Evolutionary conservation across 2,888 invertebrate species (phyloP).

Genomic region (Lithodes maja): DNA sequence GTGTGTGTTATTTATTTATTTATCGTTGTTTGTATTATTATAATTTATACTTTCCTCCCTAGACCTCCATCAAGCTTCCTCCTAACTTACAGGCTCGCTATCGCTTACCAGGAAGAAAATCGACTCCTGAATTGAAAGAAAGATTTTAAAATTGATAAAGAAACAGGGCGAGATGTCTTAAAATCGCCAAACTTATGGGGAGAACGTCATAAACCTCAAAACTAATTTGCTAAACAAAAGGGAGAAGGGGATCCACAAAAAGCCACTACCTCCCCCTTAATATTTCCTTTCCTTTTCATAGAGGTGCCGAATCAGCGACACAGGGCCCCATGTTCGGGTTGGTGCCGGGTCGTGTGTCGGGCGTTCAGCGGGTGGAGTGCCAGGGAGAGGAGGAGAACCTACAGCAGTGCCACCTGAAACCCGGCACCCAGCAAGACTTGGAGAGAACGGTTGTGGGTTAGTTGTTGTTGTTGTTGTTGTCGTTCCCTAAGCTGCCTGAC

Average conservation of each 20-base stretch:
- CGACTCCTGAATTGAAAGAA: not conserved
- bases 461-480: not conserved
- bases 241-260: too few species aligned
- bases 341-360: conserved; percentile 18
- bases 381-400: conserved; percentile 43
- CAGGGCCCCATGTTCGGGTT: conserved; percentile 60
- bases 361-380: conserved; percentile 43
- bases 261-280: too few species aligned
- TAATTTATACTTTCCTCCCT: too few species aligned
- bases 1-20: too few species aligned
- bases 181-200: too few species aligned
- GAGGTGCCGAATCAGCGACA: conserved; percentile 55
- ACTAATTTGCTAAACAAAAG: too few species aligned
- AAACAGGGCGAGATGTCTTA: not conserved
- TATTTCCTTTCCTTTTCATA: not conserved
- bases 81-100: too few species aligned
- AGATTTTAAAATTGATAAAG: not conserved
- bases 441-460: conserved; percentile 59
- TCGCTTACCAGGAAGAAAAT: too few species aligned
- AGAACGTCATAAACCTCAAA: too few species aligned
- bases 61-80: too few species aligned
- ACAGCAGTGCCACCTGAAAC: conserved; percentile 42
- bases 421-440: conserved; percentile 36
- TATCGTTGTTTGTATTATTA: too few species aligned
- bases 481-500: not conserved